Conservation (phyloP, 2,888 invertebrate species). For the Tortrix viridana region DNA sequence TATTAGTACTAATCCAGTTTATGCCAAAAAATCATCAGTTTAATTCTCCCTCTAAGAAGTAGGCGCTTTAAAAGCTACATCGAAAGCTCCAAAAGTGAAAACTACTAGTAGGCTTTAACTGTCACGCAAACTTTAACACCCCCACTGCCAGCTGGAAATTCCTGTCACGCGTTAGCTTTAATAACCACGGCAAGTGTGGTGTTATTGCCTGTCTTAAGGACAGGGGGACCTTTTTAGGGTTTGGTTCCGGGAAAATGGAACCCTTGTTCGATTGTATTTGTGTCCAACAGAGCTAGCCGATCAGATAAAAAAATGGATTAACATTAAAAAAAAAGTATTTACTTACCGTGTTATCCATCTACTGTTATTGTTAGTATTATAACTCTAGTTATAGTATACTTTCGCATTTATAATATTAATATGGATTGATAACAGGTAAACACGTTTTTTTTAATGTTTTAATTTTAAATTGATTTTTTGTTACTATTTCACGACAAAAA, state of each 20-base stretch:
- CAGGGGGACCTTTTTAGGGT: constrained; percentile 6
- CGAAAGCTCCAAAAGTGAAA: constrained; percentile 1
- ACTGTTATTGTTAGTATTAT: no score
- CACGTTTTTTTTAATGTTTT: no score
- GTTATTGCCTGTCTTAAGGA: constrained; percentile 14
- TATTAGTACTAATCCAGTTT: no score
- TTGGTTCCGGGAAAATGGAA: background rate
- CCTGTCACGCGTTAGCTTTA: constrained; percentile 19
- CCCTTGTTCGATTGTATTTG: background rate
- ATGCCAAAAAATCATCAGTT: background rate
- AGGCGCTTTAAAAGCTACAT: constrained; percentile 5
- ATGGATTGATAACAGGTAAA: no score
- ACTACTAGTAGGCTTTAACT: constrained; percentile 25
- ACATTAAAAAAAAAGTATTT: no score
- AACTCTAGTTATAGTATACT: no score
- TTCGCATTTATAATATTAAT: no score
- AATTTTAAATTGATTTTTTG: no score
- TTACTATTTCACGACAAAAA: no score
- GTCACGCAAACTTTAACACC: constrained; percentile 22
- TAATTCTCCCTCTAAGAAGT: background rate
- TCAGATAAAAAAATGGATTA: no score
- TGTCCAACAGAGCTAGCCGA: no score
- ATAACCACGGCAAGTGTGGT: constrained; percentile 18
- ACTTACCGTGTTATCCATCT: no score
- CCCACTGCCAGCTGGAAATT: constrained; percentile 8